Evolutionary conservation across 37 sponge, comb jelly and placozoan species (phyloP), one percentile per base, ranked within the genome.

Genomic region (Haliclona indistincta): DNA sequence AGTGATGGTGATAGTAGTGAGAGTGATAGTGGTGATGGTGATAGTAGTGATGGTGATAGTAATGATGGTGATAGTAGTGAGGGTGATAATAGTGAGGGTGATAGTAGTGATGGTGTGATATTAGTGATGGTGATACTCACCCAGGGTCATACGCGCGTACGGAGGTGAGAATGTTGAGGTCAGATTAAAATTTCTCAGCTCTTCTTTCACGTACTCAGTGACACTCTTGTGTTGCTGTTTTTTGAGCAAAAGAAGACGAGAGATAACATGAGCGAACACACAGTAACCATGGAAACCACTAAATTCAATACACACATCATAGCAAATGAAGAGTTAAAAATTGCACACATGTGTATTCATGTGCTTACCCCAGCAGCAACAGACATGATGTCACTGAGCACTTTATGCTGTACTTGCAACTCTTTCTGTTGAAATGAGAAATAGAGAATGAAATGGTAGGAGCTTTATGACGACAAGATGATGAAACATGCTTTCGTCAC

Each of bases 151-250:
- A 87, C 23, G 88, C 41, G 58, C 65, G 65, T n/a, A 7, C 23
- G 88, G 81, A 39, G 89, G 85, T 43, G 84, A 74, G 74, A 92
- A 92, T n/a, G 75, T 49, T 22, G 39, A 32, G 4, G 85, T 73
- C 43, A 92, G 43, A 13, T 75, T 30, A 28, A 71, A 69, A 61
- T 69, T 71, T 19, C 45, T 20, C 35, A 92, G 78, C 23, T 67
- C 38, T 23, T 68, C 74, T 10, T 67, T 64, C 13, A 81, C 91
- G 47, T 55, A 66, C 7, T 79, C 80, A 43, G 41, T 66, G 42
- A 43, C 87, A 47, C 63, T 63, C 55, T 85, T 84, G 32, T 71
- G 64, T 38, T 76, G 81, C 11, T 90, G 58, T 32, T 37, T 63
- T 68, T 84, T 90, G 20, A 85, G 55, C 91, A 85, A 42, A 22